Conservation (phyloP, 2,888 invertebrate genomes). For the Drosophila nr. perissopoda region DNA sequence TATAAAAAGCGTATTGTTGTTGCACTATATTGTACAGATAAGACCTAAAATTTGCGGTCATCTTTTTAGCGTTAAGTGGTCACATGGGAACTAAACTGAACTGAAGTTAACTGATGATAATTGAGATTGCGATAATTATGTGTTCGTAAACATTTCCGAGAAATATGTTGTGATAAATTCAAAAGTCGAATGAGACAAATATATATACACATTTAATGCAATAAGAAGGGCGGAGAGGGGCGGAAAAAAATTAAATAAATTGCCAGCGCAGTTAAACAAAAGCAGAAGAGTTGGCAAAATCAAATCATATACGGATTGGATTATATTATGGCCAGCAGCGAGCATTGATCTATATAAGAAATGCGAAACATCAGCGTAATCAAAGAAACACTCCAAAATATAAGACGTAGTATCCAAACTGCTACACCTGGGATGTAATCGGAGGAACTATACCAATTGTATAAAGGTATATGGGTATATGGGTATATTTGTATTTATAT, state of each 20-base stretch:
- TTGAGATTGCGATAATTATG: slow-evolving; percentile 34
- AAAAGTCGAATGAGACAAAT: background rate
- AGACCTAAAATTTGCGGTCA: slow-evolving; percentile 70
- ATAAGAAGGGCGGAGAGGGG: slow-evolving; percentile 6
- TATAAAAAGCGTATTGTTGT: slow-evolving; percentile 23
- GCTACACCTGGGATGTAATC: slow-evolving; percentile 19
- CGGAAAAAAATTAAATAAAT: slow-evolving; percentile 1
- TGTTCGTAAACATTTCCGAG: slow-evolving; percentile 39
- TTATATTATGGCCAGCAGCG: slow-evolving; percentile 26
- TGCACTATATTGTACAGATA: slow-evolving; percentile 56
- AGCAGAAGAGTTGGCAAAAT: slow-evolving; percentile 33
- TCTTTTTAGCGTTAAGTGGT: slow-evolving; percentile 52
- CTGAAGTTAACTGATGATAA: slow-evolving; percentile 34
- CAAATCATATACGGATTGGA: slow-evolving; percentile 33
- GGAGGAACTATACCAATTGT: slow-evolving; percentile 17
- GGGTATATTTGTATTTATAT: background rate
- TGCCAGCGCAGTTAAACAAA: slow-evolving; percentile 41
- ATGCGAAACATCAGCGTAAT: slow-evolving; percentile 75
- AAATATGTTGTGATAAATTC: slow-evolving; percentile 34
- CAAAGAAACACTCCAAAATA: slow-evolving; percentile 31
- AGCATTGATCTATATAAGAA: slow-evolving; percentile 64
- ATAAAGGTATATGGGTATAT: background rate
- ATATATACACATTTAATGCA: background rate
- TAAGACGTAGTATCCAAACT: slow-evolving; percentile 41
- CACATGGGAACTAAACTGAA: slow-evolving; percentile 46